phyloP scores from a whole-genome alignment of 2,797 vertebrate genomes.

The Schizothorax lantsangensis region DNA sequence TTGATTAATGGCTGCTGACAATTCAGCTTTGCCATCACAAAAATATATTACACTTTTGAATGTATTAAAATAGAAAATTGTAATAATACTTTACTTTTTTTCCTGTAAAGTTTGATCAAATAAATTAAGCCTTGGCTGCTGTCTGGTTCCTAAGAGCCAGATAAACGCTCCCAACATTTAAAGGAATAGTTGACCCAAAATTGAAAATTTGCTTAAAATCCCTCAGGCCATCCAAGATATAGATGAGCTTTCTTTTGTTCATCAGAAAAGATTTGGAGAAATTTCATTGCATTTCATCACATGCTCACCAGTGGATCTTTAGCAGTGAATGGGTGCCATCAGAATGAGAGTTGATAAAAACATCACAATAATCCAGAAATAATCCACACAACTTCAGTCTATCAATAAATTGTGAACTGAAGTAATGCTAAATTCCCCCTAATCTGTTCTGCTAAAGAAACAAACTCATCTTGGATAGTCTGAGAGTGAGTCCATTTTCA shows the following conservation, averaged over 20 bases:
- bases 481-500: background rate
- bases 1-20: background rate
- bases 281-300: background rate
- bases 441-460: background rate
- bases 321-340: background rate
- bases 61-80: background rate
- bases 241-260: background rate
- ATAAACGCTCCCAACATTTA: background rate
- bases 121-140: background rate
- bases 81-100: background rate
- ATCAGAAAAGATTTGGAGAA: background rate
- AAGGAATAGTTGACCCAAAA: background rate
- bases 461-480: background rate
- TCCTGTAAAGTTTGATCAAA: background rate
- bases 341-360: background rate
- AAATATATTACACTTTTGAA: background rate
- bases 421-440: background rate
- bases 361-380: background rate
- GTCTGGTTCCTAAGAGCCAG: background rate
- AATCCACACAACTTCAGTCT: background rate
- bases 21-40: background rate
- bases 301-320: background rate
- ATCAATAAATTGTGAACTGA: background rate
- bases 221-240: background rate
- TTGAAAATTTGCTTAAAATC: background rate